phyloP scores from a whole-genome alignment of 2,888 invertebrate genomes.

The Agrotis puta region DNA sequence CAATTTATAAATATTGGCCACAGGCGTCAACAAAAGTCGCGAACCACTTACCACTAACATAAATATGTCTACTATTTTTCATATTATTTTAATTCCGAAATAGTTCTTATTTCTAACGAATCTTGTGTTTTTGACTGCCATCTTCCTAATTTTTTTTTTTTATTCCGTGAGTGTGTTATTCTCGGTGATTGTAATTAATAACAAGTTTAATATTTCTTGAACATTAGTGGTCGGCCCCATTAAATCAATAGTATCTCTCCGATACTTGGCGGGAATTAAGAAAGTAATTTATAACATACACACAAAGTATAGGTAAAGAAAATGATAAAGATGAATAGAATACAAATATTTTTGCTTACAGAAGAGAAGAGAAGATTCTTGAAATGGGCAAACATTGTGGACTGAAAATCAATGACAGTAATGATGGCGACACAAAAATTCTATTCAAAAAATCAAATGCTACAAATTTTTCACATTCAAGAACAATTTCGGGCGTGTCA shows the following conservation, averaged over 20 bases:
- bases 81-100: not conserved
- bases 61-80: not conserved
- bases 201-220: not conserved
- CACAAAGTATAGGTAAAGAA: slow-evolving; percentile 46
- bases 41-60: not conserved
- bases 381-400: slow-evolving; percentile 74
- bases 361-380: slow-evolving; percentile 70
- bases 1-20: too few relatives aligned
- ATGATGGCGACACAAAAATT: slow-evolving; percentile 70
- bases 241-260: not conserved
- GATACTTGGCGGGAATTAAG: slow-evolving; percentile 4
- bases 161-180: slow-evolving; percentile 3
- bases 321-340: slow-evolving; percentile 78
- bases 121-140: not conserved
- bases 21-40: not conserved
- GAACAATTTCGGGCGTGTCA: slow-evolving; percentile 75
- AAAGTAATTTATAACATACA: slow-evolving; percentile 14
- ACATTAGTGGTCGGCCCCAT: not conserved
- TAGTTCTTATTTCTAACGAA: not conserved
- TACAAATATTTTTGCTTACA: slow-evolving; percentile 85
- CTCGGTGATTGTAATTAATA: not conserved
- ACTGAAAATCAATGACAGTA: slow-evolving; percentile 52
- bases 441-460: slow-evolving; percentile 80
- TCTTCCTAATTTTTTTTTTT: not conserved
- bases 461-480: slow-evolving; percentile 73